Conservation (phyloP, 2,888 invertebrate genomes). For the Harpalus rufipes region DNA sequence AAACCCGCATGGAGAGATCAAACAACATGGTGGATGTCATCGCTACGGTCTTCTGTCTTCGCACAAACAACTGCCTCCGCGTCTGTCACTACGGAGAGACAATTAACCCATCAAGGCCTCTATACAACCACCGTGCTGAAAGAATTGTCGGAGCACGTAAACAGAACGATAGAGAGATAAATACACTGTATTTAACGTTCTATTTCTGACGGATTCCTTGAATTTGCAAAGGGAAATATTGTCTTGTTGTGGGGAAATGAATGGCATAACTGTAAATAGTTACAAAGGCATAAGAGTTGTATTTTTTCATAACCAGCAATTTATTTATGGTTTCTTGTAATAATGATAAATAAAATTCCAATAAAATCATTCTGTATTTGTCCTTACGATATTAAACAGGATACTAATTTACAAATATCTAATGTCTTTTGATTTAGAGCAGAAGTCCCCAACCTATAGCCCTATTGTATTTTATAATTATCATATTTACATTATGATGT, state of each 20-base stretch:
- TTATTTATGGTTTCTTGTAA: too few species aligned
- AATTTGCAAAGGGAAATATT: slow-evolving; percentile 3
- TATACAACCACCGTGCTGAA: slow-evolving; percentile 47
- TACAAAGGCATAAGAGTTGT: too few species aligned
- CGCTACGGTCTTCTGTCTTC: slow-evolving; percentile 44
- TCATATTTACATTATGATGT: too few species aligned
- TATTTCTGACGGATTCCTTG: slow-evolving; percentile 14
- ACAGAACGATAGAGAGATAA: slow-evolving; percentile 43
- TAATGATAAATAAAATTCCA: too few species aligned
- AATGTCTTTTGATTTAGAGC: too few species aligned
- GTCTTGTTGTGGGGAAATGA: background rate
- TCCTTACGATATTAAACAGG: too few species aligned
- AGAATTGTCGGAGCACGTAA: slow-evolving; percentile 56
- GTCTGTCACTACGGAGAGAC: slow-evolving; percentile 57
- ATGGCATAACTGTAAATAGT: too few species aligned
- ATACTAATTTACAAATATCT: too few species aligned
- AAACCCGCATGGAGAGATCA: slow-evolving; percentile 51
- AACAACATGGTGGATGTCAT: slow-evolving; percentile 42
- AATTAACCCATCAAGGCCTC: slow-evolving; percentile 59
- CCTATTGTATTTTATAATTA: too few species aligned
- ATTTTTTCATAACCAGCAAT: too few species aligned
- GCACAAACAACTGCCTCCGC: slow-evolving; percentile 49
- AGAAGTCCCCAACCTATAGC: too few species aligned
- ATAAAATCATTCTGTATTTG: too few species aligned
- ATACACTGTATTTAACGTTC: slow-evolving; percentile 26